Percentiles rank a stretch among this genome's conserved stretches.
phyloP scores from a whole-genome alignment of 2,888 invertebrate genomes.

The Parochlus steinenii region DNA sequence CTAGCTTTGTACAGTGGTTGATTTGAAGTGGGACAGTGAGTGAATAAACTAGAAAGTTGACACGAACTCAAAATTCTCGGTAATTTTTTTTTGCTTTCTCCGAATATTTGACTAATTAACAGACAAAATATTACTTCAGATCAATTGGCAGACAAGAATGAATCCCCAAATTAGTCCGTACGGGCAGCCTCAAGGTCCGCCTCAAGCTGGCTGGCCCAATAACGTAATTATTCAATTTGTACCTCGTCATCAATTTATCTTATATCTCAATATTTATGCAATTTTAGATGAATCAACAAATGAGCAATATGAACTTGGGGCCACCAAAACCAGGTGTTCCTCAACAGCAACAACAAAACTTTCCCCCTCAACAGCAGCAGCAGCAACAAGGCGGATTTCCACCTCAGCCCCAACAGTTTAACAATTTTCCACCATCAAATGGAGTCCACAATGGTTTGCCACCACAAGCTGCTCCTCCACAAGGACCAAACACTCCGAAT shows the following conservation, averaged over 20 bases:
- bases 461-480: conserved; percentile 13
- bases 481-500: conserved; percentile 11
- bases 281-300: conserved; percentile 12
- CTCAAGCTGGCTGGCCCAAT: neutral
- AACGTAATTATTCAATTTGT: conserved; percentile 6
- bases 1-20: no score
- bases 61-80: no score
- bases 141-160: neutral
- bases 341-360: conserved; percentile 25
- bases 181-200: neutral
- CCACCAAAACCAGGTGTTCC: conserved; percentile 16
- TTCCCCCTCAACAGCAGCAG: no score
- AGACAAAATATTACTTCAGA: no score
- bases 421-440: conserved; percentile 10
- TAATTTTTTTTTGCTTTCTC: no score
- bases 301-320: conserved; percentile 13
- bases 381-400: no score
- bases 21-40: no score
- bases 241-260: neutral
- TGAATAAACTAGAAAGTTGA: no score
- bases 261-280: neutral
- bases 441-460: conserved; percentile 10
- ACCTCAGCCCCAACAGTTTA: neutral
- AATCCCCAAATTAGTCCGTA: conserved; percentile 7
- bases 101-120: no score